Evolutionary conservation across 1,140 invertebrate genomes (phyloP).

Genomic region (Conopomorpha cramerella): DNA sequence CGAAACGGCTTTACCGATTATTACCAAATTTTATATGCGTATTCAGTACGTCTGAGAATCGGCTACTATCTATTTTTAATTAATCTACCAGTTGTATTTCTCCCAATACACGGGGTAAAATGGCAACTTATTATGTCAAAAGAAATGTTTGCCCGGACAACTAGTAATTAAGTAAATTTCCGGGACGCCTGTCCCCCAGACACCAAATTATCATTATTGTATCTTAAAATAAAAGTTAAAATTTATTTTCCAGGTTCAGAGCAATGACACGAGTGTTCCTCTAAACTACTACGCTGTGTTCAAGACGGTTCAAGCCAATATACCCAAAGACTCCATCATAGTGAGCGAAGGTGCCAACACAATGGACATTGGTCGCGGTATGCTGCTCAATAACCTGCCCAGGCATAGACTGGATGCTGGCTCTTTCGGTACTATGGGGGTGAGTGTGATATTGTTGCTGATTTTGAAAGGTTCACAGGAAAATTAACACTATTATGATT

Average conservation of each 20-base stretch:
- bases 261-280: slow-evolving; percentile 58
- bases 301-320: slow-evolving; percentile 72
- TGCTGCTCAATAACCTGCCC: slow-evolving; percentile 81
- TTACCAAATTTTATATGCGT: too few species aligned
- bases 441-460: slow-evolving; percentile 12
- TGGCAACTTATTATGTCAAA: too few species aligned
- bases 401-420: slow-evolving; percentile 87
- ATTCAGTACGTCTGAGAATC: too few species aligned
- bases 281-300: slow-evolving; percentile 95
- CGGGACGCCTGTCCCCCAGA: neutral
- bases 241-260: slow-evolving; percentile 22
- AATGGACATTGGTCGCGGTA: slow-evolving; percentile 95
- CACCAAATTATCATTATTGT: too few species aligned
- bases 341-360: slow-evolving; percentile 98
- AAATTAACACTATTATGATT: too few species aligned
- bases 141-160: too few species aligned
- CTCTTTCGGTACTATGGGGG: slow-evolving; percentile 97
- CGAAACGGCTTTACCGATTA: too few species aligned
- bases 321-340: slow-evolving; percentile 85
- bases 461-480: too few species aligned
- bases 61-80: too few species aligned
- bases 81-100: too few species aligned
- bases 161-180: neutral
- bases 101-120: too few species aligned
- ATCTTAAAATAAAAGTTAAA: too few species aligned